phyloP scores from a whole-genome alignment of 2,888 invertebrate genomes.

The Phaonia tiefii region DNA sequence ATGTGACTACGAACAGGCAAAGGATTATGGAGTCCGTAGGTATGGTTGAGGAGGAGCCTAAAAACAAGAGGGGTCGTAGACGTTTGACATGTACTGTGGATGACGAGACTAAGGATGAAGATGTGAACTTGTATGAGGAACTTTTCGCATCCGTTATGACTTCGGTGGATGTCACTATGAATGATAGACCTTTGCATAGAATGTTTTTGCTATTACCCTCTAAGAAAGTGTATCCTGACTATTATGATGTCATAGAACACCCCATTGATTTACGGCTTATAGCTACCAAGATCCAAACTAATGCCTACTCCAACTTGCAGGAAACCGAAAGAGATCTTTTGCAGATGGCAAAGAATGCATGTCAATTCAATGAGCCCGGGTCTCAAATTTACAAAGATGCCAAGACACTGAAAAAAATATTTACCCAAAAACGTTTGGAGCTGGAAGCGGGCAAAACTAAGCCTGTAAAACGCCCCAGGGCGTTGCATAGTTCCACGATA shows the following conservation, averaged over 20 bases:
- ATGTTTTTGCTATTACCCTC: slow-evolving; percentile 96
- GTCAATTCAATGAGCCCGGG: slow-evolving; percentile 97
- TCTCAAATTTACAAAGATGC: slow-evolving; percentile 98
- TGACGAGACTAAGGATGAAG: slow-evolving; percentile 86
- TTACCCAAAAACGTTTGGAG: slow-evolving; percentile 86
- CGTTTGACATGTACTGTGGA: slow-evolving; percentile 75
- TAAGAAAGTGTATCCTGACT: slow-evolving; percentile 95
- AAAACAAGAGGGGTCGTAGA: slow-evolving; percentile 76
- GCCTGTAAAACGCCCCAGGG: slow-evolving; percentile 77
- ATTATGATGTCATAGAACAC: slow-evolving; percentile 95
- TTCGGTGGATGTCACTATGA: slow-evolving; percentile 86
- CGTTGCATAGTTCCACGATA: slow-evolving; percentile 74
- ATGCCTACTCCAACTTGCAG: slow-evolving; percentile 87
- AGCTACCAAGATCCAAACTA: slow-evolving; percentile 93
- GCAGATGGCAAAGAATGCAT: slow-evolving; percentile 96
- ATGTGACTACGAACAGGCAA: slow-evolving; percentile 83
- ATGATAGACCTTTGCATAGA: slow-evolving; percentile 90
- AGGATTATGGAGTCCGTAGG: slow-evolving; percentile 78
- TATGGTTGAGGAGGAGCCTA: slow-evolving; percentile 78
- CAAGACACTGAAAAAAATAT: slow-evolving; percentile 89
- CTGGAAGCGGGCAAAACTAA: slow-evolving; percentile 86
- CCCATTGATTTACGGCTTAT: slow-evolving; percentile 97
- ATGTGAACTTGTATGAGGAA: slow-evolving; percentile 90
- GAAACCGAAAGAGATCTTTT: slow-evolving; percentile 95
- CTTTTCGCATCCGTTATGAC: slow-evolving; percentile 93